These are phyloP conservation scores for Agrypnus murinus DNA, from an alignment of 2,888 invertebrate species.

Conservation along the genomic window DNA sequence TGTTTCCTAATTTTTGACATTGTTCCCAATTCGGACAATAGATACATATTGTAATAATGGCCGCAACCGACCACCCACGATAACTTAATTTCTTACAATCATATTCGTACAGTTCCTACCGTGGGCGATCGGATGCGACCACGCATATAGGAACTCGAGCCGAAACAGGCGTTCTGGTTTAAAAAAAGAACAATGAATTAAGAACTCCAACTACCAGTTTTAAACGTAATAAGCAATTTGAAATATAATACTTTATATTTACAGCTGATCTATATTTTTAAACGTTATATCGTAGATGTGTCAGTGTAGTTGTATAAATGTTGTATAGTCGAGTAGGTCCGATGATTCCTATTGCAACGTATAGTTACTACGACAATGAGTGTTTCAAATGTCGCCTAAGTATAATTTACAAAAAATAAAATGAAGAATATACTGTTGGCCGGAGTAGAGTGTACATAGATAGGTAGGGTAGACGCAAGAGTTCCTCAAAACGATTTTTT, in stretches of 20 bases:
- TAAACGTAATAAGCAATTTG: conserved; percentile 60
- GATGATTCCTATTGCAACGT: conserved; percentile 73
- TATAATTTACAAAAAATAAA: conserved; percentile 45
- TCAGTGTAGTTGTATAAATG: conserved; percentile 70
- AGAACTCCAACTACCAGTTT: conserved; percentile 57
- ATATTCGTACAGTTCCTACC: conserved; percentile 57
- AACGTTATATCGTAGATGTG: conserved; percentile 69
- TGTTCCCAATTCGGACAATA: conserved; percentile 38
- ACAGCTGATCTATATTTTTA: conserved; percentile 70
- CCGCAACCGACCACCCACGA: conserved; percentile 46
- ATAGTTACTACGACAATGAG: conserved; percentile 70
- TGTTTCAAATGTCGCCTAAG: conserved; percentile 53
- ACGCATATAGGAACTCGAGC: conserved; percentile 57
- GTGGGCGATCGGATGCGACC: conserved; percentile 54
- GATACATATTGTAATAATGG: conserved; percentile 26
- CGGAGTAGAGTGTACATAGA: conserved; percentile 58
- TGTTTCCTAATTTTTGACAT: conserved; percentile 40
- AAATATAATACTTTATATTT: conserved; percentile 65
- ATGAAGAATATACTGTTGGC: conserved; percentile 50
- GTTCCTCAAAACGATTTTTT: conserved; percentile 66
- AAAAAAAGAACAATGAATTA: conserved; percentile 52
- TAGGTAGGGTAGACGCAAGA: conserved; percentile 64
- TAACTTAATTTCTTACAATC: conserved; percentile 51
- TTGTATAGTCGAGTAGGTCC: conserved; percentile 70
- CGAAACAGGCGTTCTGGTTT: conserved; percentile 52